Evolutionary conservation across 2,113 vertebrate species (phyloP), one percentile per base, ranked within the genome.

Genomic region (Balaenoptera acutorostrata): DNA sequence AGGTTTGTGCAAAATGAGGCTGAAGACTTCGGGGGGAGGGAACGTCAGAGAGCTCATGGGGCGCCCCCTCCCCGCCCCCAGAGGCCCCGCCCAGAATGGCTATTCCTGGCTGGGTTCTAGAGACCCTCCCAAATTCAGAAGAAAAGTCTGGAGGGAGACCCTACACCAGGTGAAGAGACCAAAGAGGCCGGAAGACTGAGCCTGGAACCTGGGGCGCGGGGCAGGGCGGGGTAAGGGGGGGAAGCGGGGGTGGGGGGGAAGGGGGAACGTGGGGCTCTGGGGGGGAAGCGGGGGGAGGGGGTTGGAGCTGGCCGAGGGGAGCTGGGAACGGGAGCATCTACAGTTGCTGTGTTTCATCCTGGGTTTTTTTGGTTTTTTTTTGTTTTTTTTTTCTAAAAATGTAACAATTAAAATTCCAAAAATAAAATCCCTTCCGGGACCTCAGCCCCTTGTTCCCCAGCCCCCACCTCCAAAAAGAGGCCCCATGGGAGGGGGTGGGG

Each of bases 361-460:
- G 75, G 9, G 69, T 41, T 88, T 94, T 61, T 94, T 64, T 68
- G 44, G 82, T 55, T 64, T 71, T 96, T 69, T 68, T 87, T 81
- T 71, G 46, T 96, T 66, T 75, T 71, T 23, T 98, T 98, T 97
- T 97, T 96, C 88, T 98, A 98, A 98, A 98, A 98, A 98, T 49
- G 41, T 96, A 97, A 98, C 97, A 96, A 95, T 98, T 97, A 97
- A 98, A 97, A 97, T 97, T 97, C 90, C 96, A 98, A 98, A 98
- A 98, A 97, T 97, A 98, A 98, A 97, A 93, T 81, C 96, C 94
- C 92, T 96, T 94, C 66, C 3, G 69, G 74, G 81, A 95, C 81
- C 81, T 88, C 57, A 88, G 77, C 44, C 64, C 93, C 96, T 96
- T 12, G 1, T 77, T 92, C 90, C 96, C 94, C 95, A 90, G 74